phyloP scores from a whole-genome alignment of 2,797 vertebrate species.

The Channallabes apus region DNA sequence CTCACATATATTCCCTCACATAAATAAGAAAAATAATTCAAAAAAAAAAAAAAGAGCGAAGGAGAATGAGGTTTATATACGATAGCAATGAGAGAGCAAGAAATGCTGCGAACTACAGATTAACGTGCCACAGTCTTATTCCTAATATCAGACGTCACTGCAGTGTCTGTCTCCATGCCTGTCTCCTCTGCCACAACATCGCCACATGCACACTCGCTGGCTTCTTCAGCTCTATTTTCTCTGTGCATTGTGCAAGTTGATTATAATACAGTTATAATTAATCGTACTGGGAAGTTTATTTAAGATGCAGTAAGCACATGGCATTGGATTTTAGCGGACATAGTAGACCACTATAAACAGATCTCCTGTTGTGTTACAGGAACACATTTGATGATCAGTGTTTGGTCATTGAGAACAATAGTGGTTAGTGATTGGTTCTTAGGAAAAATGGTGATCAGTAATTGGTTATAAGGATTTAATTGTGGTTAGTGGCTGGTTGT shows the following conservation, averaged over 20 bases:
- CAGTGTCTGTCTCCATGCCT: slow-evolving; percentile 61
- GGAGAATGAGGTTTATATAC: slow-evolving; percentile 41
- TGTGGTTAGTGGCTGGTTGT: background rate
- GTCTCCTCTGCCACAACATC: slow-evolving; percentile 42
- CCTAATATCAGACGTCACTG: slow-evolving; percentile 61
- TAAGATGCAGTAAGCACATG: background rate
- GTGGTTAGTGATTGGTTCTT: background rate
- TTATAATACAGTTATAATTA: background rate
- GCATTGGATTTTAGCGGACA: background rate
- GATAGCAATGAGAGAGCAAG: background rate
- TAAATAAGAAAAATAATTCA: slow-evolving; percentile 48
- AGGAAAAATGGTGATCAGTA: background rate
- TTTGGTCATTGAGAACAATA: background rate
- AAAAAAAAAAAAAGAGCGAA: slow-evolving; percentile 47
- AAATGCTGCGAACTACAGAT: slow-evolving; percentile 40
- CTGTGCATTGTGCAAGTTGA: background rate
- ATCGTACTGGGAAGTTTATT: background rate
- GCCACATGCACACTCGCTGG: background rate
- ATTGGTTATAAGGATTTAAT: background rate
- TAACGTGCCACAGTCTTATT: slow-evolving; percentile 44
- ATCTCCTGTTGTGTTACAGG: no score
- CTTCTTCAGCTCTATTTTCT: background rate
- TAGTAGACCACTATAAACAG: no score
- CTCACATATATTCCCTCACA: slow-evolving; percentile 2
- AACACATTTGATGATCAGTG: background rate